These are phyloP conservation scores for Caloenas nicobarica DNA, from an alignment of 2,113 vertebrate genomes.

Conservation along the genomic window DNA sequence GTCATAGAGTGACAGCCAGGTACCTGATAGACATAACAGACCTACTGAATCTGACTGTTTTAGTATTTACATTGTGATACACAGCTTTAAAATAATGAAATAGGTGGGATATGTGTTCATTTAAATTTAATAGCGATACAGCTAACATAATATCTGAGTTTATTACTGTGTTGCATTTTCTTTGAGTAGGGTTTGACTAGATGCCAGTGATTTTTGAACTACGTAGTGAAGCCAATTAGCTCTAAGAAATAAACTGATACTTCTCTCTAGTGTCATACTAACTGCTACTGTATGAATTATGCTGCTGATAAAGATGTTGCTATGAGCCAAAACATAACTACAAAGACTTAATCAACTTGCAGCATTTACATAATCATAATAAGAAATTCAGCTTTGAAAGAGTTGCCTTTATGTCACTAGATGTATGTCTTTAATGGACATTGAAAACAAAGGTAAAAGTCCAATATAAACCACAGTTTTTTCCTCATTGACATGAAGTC, in stretches of 20 bases:
- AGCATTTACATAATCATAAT: conserved; percentile 58
- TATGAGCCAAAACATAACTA: conserved; percentile 58
- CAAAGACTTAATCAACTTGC: conserved; percentile 58
- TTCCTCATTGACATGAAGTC: background rate
- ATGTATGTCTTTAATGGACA: background rate
- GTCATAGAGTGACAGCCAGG: background rate
- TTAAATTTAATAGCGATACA: conserved; percentile 37
- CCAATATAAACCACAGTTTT: background rate
- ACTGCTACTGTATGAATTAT: conserved; percentile 56
- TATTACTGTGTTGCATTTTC: background rate
- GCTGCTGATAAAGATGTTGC: conserved; percentile 58
- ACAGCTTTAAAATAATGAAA: background rate
- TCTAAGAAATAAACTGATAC: conserved; percentile 66
- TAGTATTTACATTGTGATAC: background rate
- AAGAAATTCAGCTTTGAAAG: conserved; percentile 52
- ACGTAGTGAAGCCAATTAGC: conserved; percentile 56
- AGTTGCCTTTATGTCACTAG: conserved; percentile 5
- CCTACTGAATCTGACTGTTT: background rate
- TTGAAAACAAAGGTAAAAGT: conserved; percentile 33
- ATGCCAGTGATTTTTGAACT: conserved; percentile 55
- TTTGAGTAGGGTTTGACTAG: conserved; percentile 17
- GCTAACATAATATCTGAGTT: conserved; percentile 21
- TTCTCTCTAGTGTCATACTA: conserved; percentile 54
- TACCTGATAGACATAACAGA: background rate
- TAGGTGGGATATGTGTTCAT: background rate